Base-by-base conservation (phyloP, 2,797 vertebrate species). In the Macropodus opercularis region DNA sequence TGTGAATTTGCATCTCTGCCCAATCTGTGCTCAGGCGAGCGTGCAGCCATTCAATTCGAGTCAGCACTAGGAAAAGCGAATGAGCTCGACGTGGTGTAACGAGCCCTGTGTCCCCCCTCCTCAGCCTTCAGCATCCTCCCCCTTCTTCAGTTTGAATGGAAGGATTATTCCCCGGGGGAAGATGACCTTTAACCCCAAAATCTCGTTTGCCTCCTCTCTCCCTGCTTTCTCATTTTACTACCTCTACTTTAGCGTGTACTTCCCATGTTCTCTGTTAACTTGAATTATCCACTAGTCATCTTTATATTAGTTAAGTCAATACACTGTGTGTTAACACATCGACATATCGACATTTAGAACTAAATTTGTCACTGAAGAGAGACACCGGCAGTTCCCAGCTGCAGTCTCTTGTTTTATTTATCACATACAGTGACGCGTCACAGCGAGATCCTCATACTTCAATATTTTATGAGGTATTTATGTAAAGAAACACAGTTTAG, bases 1-100 rank as follows among this genome's bases (percentile, higher is more conserved):
- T 24, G 63, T 59, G 63, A 75, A 86, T 88, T 87, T 89, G 86
- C 87, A 88, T 89, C 60, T 47, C 43, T 69, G 64, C 44, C 42
- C 68, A 72, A 73, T 84, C 67, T 75, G 68, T 75, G 82, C 59
- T 59, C 67, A 63, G 53, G 60, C 65, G 26, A 75, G 80, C 56
- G 12, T 61, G 77, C 70, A 40, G 31, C 58, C 72, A 63, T 79
- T 82, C 43, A 19, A 69, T 78, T 81, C 80, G 80, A 83, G 64
- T 78, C 76, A 69, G 80, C 77, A 66, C 68, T 48, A 71, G 59
- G 10, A 21, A 36, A n/a, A 72, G 56, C 56, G 56, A 48, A 22
- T 1, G 53, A 47, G 63, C 49, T 62, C 47, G 59, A 73, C 52
- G 62, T 89, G 88, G 89, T 83, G 84, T 86, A 85, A 85, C 70